Percentiles rank a stretch among this genome's conserved stretches.
phyloP scores from a whole-genome alignment of 2,797 vertebrate genomes.

The Mallotus villosus region DNA sequence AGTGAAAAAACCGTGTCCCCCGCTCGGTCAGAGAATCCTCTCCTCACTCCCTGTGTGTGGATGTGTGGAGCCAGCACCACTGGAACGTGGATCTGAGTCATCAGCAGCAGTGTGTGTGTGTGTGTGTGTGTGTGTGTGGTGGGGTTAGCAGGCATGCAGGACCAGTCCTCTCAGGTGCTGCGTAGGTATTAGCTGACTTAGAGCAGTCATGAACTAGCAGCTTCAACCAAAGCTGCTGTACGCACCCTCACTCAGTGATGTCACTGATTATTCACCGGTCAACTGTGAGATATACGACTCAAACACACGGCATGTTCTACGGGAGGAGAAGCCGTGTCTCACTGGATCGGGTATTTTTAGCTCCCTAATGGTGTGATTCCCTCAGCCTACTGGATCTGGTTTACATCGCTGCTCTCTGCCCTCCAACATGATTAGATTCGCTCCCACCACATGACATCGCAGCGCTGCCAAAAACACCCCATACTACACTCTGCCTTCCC shows the following conservation, averaged over 20 bases:
- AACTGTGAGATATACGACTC: neutral
- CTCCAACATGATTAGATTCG: too few relatives aligned
- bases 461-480: too few relatives aligned
- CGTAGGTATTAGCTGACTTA: neutral
- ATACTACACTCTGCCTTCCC: too few relatives aligned
- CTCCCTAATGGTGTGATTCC: neutral
- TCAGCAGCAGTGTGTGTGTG: neutral
- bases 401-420: neutral
- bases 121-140: neutral
- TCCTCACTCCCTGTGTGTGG: slow-evolving; percentile 36
- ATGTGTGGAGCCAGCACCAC: neutral
- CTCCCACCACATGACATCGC: too few relatives aligned
- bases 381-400: neutral
- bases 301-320: too few relatives aligned
- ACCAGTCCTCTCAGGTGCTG: neutral
- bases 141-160: neutral
- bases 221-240: neutral
- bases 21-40: slow-evolving; percentile 49
- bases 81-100: too few relatives aligned
- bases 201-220: neutral
- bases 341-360: neutral
- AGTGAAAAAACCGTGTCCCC: slow-evolving; percentile 73
- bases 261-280: neutral
- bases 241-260: neutral
- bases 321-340: neutral